Evolutionary conservation across 2,113 vertebrate species (phyloP), one percentile per base, ranked within the genome.

Genomic region (Cairina moschata): DNA sequence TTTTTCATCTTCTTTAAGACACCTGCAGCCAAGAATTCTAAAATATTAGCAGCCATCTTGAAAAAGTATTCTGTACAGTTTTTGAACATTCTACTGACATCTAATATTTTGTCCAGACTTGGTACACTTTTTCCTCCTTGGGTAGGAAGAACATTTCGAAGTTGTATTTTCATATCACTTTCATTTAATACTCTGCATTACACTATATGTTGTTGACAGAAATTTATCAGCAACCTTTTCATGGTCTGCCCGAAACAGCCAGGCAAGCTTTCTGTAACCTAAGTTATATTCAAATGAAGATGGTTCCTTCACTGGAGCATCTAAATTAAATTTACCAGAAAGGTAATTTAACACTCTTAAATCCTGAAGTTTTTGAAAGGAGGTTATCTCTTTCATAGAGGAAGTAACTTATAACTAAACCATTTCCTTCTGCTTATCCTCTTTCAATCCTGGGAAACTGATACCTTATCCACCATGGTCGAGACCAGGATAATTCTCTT

Each of bases 1-100:
- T 65, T 85, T 22, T 96, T 91, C 54, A 83, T 32, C 25, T 97
- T 94, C 52, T n/a, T 96, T 86, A 65, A 95, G 73, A 63, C 55
- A 42, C 22, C 48, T 2, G 29, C 40, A 58, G 29, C 8, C 48
- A n/a, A 75, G 52, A 75, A 65, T 42, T 8, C 44, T 62, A 25
- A 85, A 83, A 73, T 26, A 26, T 75, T 52, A 66, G 13, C 17
- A 82, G 17, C 6, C 14, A 54, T 69, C 32, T 77, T 76, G 50
- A 87, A 90, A 63, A 71, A 54, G n/a, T 17, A n/a, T 4, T 17
- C 38, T 73, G 13, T 52, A 13, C 4, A 2, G 1, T 21, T 73
- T 76, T 83, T 38, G 44, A 86, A 68, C 32, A 6, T 54, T 50
- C 26, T 8, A 29, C 26, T 77, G 62, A 56, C 38, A 56, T 91